phyloP scores from a whole-genome alignment of 2,888 invertebrate genomes.

The Lydus trimaculatus region DNA sequence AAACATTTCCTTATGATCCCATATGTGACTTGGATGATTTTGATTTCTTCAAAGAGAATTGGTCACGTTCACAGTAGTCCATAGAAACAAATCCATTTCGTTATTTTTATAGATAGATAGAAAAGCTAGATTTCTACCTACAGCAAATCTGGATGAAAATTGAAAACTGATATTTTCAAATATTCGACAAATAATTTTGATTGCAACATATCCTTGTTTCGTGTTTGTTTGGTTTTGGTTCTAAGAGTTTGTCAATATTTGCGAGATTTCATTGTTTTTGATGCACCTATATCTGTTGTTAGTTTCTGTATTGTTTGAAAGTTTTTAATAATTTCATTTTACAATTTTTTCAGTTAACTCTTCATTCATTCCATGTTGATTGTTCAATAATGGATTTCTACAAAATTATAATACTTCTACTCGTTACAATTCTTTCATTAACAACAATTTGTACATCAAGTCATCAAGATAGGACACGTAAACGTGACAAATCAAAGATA shows the following conservation, averaged over 20 bases:
- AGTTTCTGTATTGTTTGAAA: background rate
- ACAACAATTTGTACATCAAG: conserved; percentile 9
- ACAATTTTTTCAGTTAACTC: background rate
- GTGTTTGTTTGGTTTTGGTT: too few relatives aligned
- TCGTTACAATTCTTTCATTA: background rate
- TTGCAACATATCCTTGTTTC: background rate
- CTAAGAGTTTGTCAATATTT: too few relatives aligned
- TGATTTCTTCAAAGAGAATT: background rate
- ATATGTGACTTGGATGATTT: background rate
- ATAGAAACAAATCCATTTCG: background rate
- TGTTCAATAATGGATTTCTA: background rate
- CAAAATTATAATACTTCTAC: background rate
- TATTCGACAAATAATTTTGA: background rate
- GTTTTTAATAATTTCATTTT: background rate
- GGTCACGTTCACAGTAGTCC: background rate
- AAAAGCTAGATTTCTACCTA: too few relatives aligned
- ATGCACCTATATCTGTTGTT: too few relatives aligned
- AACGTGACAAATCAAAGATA: conserved; percentile 39
- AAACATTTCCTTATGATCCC: background rate
- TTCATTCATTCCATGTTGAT: background rate
- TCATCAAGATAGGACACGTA: conserved; percentile 38
- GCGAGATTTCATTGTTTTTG: background rate
- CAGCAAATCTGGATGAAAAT: too few relatives aligned
- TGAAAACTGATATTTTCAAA: background rate
- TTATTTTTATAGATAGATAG: too few relatives aligned